Evolutionary conservation across 2,888 invertebrate genomes (phyloP).

Genomic region (Deilephila elpenor): DNA sequence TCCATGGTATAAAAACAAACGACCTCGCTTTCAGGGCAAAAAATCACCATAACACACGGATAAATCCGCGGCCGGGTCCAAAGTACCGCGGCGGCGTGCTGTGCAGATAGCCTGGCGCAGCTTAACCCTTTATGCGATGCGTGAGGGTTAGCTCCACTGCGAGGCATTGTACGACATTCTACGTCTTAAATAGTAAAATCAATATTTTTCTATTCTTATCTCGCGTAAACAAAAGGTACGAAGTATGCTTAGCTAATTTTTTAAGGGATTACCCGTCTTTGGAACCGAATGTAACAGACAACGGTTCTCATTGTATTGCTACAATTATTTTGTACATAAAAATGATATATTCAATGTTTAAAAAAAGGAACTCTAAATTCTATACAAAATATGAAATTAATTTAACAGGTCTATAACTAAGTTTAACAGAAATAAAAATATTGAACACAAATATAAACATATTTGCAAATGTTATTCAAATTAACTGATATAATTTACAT

Average conservation of each 20-base stretch:
- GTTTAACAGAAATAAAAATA: background rate
- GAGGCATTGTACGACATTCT: background rate
- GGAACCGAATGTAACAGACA: no score
- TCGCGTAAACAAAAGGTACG: no score
- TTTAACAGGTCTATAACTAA: background rate
- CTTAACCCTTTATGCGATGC: slow-evolving; percentile 17
- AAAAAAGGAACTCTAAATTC: no score
- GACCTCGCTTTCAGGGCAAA: slow-evolving; percentile 50
- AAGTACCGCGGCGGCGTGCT: background rate
- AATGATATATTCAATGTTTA: no score
- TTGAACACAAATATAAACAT: background rate
- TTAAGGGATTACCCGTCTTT: no score
- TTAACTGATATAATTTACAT: background rate
- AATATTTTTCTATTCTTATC: no score
- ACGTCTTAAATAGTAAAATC: background rate
- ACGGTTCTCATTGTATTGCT: no score
- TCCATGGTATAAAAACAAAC: slow-evolving; percentile 69
- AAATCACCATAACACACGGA: slow-evolving; percentile 53
- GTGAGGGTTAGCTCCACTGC: background rate
- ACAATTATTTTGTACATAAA: no score
- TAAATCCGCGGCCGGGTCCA: background rate
- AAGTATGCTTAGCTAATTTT: no score
- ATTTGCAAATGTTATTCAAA: slow-evolving; percentile 5
- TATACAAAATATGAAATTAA: background rate
- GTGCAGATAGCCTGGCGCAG: background rate